Percentiles rank a stretch among this genome's conserved stretches.
Evolutionary conservation across 2,888 invertebrate species (phyloP).

Genomic region (Homarus gammarus): DNA sequence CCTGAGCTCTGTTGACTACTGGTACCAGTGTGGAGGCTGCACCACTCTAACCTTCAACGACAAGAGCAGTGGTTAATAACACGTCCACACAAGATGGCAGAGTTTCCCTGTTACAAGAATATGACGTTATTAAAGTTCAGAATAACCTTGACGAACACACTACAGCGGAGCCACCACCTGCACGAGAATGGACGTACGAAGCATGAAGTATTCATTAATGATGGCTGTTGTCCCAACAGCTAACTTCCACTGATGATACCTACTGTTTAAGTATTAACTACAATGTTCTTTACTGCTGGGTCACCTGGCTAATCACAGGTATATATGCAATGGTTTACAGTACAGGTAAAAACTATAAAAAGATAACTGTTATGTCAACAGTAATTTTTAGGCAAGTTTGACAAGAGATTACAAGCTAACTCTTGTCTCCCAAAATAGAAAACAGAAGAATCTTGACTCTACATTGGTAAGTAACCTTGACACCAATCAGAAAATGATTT

Average conservation of each 20-base stretch:
- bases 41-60: not conserved
- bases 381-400: no score
- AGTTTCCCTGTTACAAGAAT: not conserved
- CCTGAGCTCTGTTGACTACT: not conserved
- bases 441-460: not conserved
- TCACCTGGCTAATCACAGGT: no score
- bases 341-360: no score
- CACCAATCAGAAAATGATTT: not conserved
- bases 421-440: no score
- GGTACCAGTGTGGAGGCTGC: not conserved
- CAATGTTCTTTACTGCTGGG: no score
- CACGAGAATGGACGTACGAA: not conserved
- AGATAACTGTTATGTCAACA: no score
- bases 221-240: no score
- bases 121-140: not conserved
- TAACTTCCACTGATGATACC: no score
- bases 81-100: not conserved
- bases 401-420: no score
- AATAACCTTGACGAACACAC: not conserved
- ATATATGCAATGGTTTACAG: no score
- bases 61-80: not conserved
- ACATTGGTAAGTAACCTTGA: not conserved
- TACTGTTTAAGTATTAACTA: no score
- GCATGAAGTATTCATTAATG: not conserved
- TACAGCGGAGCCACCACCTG: not conserved